phyloP scores from a whole-genome alignment of 2,888 invertebrate genomes.

The Drosophila austrosaltans region DNA sequence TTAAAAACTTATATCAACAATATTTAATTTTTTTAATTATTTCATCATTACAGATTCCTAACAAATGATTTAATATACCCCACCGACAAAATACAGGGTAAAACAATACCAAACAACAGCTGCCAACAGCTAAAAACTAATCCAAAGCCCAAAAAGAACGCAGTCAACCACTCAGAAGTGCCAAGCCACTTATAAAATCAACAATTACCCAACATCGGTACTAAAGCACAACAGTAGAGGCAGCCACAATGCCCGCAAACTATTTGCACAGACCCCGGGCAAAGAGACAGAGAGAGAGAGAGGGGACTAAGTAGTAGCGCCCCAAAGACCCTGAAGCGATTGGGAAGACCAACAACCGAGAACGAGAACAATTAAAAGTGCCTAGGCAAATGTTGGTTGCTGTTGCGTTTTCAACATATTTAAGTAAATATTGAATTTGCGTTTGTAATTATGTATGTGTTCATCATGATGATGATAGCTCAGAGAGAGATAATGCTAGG shows the following conservation, averaged over 20 bases:
- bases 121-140: slow-evolving; percentile 17
- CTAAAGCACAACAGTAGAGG: slow-evolving; percentile 9
- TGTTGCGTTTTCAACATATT: slow-evolving; percentile 68
- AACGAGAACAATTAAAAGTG: slow-evolving; percentile 55
- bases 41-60: too few species aligned
- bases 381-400: slow-evolving; percentile 33
- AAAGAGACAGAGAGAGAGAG: not conserved
- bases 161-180: slow-evolving; percentile 52
- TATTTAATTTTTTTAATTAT: too few species aligned
- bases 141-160: slow-evolving; percentile 24
- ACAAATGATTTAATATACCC: too few species aligned
- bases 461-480: slow-evolving; percentile 57
- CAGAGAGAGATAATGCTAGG: slow-evolving; percentile 68
- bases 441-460: slow-evolving; percentile 70
- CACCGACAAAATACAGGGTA: slow-evolving; percentile 1
- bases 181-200: slow-evolving; percentile 66
- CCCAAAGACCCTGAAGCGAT: slow-evolving; percentile 30
- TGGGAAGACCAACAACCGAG: slow-evolving; percentile 22
- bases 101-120: slow-evolving; percentile 33
- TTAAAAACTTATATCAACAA: too few species aligned
- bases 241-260: slow-evolving; percentile 41
- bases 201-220: slow-evolving; percentile 63
- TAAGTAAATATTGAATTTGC: slow-evolving; percentile 75
- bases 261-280: slow-evolving; percentile 59
- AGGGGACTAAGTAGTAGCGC: slow-evolving; percentile 1